A percentile compares a stretch with the other conserved stretches of the same genome.
These are phyloP conservation scores for Eupristina koningsbergeri DNA, from an alignment of 1,140 invertebrate genomes.

Conservation along the genomic window DNA sequence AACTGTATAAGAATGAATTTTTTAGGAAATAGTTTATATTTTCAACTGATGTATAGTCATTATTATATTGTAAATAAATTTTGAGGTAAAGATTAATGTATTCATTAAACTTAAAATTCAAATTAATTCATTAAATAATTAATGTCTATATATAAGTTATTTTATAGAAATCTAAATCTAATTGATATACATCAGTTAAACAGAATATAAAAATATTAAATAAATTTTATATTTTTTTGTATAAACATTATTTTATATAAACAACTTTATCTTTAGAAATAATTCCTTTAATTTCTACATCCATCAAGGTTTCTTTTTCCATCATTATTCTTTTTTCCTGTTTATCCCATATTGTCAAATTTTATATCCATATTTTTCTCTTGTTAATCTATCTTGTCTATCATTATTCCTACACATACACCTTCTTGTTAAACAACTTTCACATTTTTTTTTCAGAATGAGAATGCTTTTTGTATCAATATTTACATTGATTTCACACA, in stretches of 20 bases:
- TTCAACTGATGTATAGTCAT: background rate
- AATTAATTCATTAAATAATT: slow-evolving; percentile 2
- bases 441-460: slow-evolving; percentile 70
- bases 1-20: slow-evolving; percentile 27
- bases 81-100: slow-evolving; percentile 18
- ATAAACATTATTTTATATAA: too few relatives aligned
- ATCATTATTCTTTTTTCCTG: slow-evolving; percentile 72
- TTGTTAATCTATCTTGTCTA: slow-evolving; percentile 68
- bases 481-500: slow-evolving; percentile 73
- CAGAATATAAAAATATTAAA: background rate
- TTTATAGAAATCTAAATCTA: background rate
- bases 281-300: slow-evolving; percentile 59
- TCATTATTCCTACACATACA: slow-evolving; percentile 70
- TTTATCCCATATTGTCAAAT: slow-evolving; percentile 67
- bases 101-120: slow-evolving; percentile 38
- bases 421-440: slow-evolving; percentile 67
- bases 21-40: slow-evolving; percentile 26
- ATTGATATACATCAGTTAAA: background rate
- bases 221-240: slow-evolving; percentile 20
- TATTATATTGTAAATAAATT: slow-evolving; percentile 45
- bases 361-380: slow-evolving; percentile 68
- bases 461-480: slow-evolving; percentile 75
- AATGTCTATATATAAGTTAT: slow-evolving; percentile 31
- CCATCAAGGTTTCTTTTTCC: slow-evolving; percentile 72
- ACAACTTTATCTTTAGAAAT: slow-evolving; percentile 37